phyloP scores from a whole-genome alignment of 1,140 invertebrate species.

The Brachionus plicatilis region DNA sequence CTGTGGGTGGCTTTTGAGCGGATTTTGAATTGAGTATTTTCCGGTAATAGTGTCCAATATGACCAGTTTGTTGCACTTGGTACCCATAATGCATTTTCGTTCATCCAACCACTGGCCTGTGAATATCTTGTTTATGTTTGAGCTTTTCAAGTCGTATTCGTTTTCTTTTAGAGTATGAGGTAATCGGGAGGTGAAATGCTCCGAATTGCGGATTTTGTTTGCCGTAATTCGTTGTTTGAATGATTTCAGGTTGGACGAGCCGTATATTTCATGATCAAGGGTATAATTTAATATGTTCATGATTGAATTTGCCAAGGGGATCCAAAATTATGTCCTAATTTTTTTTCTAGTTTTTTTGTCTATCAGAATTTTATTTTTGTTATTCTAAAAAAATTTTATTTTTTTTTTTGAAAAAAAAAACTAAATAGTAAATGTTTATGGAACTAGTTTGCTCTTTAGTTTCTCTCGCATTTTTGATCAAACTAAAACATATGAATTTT shows the following conservation, averaged over 20 bases:
- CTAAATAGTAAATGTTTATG: not conserved
- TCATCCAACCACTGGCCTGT: slow-evolving; percentile 91
- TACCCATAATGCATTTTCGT: slow-evolving; percentile 86
- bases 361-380: not conserved
- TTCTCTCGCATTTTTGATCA: not conserved
- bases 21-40: slow-evolving; percentile 35
- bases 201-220: slow-evolving; percentile 12
- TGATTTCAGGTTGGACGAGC: not conserved
- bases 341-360: not conserved
- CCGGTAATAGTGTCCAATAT: slow-evolving; percentile 46
- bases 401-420: not conserved
- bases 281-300: slow-evolving; percentile 1
- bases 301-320: not conserved
- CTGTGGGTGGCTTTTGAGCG: slow-evolving; percentile 47
- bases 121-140: slow-evolving; percentile 85
- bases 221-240: not conserved
- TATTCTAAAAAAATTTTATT: not conserved
- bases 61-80: slow-evolving; percentile 82
- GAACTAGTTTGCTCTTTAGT: not conserved
- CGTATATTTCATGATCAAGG: not conserved
- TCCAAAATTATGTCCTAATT: not conserved
- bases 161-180: slow-evolving; percentile 49
- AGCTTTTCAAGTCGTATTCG: slow-evolving; percentile 49
- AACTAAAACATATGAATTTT: not conserved
- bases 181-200: slow-evolving; percentile 44